Evolutionary conservation across 2,113 vertebrate genomes (phyloP).

Genomic region (Dipodomys ordii): DNA sequence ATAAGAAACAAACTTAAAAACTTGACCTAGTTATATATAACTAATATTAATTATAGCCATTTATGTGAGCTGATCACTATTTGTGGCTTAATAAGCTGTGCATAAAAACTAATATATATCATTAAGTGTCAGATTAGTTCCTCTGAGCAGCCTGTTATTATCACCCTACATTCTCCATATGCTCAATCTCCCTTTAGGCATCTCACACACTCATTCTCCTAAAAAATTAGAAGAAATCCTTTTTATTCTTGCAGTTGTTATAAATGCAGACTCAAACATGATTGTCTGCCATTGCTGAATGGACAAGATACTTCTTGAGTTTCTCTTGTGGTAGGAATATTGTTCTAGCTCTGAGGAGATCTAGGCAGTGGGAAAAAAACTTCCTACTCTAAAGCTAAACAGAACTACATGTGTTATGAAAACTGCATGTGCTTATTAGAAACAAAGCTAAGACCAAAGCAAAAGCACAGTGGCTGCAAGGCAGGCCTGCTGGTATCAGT

Average conservation of each 20-base stretch:
- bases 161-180: neutral
- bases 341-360: neutral
- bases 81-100: neutral
- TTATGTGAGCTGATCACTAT: neutral
- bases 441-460: neutral
- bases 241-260: slow-evolving; percentile 57
- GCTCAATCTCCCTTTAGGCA: neutral
- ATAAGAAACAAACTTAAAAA: slow-evolving; percentile 21
- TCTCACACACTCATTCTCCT: neutral
- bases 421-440: neutral
- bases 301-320: neutral
- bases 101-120: slow-evolving; percentile 29
- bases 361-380: neutral
- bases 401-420: neutral
- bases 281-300: neutral
- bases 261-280: slow-evolving; percentile 3
- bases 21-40: slow-evolving; percentile 23
- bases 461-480: neutral
- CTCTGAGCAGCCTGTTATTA: slow-evolving; percentile 36
- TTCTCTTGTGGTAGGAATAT: neutral
- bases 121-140: neutral
- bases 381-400: neutral
- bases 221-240: slow-evolving; percentile 11
- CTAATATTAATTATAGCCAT: slow-evolving; percentile 32
- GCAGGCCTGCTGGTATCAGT: neutral